Percentiles rank a stretch among this genome's conserved stretches.
phyloP scores from a whole-genome alignment of 1,140 invertebrate genomes.

The Drosophila ogumai region DNA sequence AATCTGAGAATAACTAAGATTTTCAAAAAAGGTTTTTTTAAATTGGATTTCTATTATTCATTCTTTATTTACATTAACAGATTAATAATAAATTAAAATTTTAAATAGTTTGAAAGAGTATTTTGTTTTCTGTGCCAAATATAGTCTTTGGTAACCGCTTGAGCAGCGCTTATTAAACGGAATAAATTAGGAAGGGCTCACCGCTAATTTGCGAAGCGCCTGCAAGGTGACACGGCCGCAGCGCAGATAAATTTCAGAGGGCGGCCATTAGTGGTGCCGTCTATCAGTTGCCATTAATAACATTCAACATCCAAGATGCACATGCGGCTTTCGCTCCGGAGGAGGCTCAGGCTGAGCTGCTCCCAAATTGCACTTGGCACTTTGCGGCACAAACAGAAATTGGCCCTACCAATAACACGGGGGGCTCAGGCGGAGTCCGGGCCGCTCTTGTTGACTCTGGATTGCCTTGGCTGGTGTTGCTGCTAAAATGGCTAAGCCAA shows the following conservation, averaged over 20 bases:
- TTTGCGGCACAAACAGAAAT: slow-evolving; percentile 65
- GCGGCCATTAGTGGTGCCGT: slow-evolving; percentile 39
- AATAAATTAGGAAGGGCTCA: slow-evolving; percentile 44
- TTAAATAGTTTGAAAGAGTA: not conserved
- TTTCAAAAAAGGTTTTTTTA: too few species aligned
- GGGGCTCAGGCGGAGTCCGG: slow-evolving; percentile 4
- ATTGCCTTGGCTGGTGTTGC: slow-evolving; percentile 41
- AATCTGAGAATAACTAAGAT: not conserved
- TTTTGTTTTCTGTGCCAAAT: not conserved
- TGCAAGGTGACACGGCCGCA: slow-evolving; percentile 32
- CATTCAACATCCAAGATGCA: slow-evolving; percentile 63
- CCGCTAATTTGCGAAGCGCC: slow-evolving; percentile 50
- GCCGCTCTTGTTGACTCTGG: slow-evolving; percentile 34
- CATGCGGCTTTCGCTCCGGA: slow-evolving; percentile 28
- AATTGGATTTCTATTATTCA: too few species aligned
- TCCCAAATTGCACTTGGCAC: slow-evolving; percentile 59
- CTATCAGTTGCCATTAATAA: slow-evolving; percentile 75
- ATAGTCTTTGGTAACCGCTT: not conserved
- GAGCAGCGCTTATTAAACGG: slow-evolving; percentile 35
- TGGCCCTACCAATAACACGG: slow-evolving; percentile 36
- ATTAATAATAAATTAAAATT: not conserved
- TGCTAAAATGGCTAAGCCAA: slow-evolving; percentile 54
- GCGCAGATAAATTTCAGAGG: slow-evolving; percentile 53
- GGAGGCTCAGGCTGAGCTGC: slow-evolving; percentile 4
- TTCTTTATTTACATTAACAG: too few species aligned